Evolutionary conservation across 2,888 invertebrate species (phyloP).

Genomic region (Cephus sareptanus): DNA sequence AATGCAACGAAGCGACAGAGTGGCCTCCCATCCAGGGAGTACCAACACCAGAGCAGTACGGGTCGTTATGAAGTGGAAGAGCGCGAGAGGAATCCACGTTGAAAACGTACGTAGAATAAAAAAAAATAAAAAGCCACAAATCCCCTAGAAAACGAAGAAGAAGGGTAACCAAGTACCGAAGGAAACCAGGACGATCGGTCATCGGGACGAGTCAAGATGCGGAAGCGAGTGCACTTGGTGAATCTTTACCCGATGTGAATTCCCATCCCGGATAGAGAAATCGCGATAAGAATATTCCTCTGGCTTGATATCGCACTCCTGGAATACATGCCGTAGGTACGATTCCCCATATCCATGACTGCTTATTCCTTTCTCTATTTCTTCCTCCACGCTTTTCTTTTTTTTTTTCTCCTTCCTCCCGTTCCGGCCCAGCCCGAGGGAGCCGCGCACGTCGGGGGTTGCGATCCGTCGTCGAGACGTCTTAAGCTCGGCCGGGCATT

Average conservation of each 20-base stretch:
- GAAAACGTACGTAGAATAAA: background rate
- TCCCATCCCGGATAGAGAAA: background rate
- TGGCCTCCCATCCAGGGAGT: constrained; percentile 33
- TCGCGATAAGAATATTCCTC: background rate
- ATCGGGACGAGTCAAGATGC: background rate
- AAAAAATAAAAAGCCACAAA: background rate
- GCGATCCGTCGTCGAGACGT: constrained; percentile 29
- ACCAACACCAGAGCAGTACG: background rate
- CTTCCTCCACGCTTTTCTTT: background rate
- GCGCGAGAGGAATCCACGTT: background rate
- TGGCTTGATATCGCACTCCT: background rate
- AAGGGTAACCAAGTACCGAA: background rate
- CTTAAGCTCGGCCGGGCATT: background rate
- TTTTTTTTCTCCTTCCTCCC: background rate
- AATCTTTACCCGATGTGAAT: background rate
- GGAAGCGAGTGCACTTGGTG: background rate
- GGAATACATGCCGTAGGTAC: background rate
- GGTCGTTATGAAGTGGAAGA: constrained; percentile 32
- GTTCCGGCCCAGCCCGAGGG: too few species aligned
- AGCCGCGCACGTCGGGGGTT: constrained; percentile 35
- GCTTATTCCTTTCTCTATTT: background rate
- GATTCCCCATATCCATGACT: background rate
- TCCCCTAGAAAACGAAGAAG: background rate
- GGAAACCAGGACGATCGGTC: background rate
- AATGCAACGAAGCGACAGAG: constrained; percentile 7